phyloP scores from a whole-genome alignment of 2,113 vertebrate genomes.

The Nesoenas mayeri region DNA sequence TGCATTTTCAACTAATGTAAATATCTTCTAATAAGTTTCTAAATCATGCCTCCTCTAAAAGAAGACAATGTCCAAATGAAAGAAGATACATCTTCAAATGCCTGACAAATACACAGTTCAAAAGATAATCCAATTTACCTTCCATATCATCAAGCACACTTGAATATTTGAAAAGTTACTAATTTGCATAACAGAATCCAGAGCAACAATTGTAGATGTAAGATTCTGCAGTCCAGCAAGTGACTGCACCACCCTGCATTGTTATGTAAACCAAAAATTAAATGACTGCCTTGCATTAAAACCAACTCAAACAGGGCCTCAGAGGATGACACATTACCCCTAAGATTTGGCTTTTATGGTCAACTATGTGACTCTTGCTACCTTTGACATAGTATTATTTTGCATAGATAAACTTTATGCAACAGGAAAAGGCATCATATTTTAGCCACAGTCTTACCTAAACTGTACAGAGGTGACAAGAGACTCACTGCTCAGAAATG shows the following conservation, averaged over 20 bases:
- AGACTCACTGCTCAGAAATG: background rate
- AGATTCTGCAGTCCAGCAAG: background rate
- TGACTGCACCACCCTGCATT: background rate
- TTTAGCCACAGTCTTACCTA: background rate
- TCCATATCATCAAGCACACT: background rate
- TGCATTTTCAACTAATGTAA: rapidly evolving
- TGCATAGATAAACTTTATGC: background rate
- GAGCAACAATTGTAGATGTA: background rate
- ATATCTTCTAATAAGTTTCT: background rate
- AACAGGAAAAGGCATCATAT: background rate
- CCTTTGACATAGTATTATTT: background rate
- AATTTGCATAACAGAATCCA: background rate
- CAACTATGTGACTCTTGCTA: background rate
- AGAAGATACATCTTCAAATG: background rate
- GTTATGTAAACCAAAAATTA: background rate
- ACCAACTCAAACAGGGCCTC: background rate
- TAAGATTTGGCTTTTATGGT: background rate
- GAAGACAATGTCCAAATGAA: background rate
- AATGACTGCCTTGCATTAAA: background rate
- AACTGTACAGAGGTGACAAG: background rate
- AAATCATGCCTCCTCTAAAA: background rate
- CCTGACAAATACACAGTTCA: background rate
- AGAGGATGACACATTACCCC: background rate
- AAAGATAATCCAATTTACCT: background rate
- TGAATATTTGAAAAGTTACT: background rate